These are phyloP conservation scores for Probaryconus sp. DNA, from an alignment of 1,140 invertebrate genomes.

Conservation along the genomic window DNA sequence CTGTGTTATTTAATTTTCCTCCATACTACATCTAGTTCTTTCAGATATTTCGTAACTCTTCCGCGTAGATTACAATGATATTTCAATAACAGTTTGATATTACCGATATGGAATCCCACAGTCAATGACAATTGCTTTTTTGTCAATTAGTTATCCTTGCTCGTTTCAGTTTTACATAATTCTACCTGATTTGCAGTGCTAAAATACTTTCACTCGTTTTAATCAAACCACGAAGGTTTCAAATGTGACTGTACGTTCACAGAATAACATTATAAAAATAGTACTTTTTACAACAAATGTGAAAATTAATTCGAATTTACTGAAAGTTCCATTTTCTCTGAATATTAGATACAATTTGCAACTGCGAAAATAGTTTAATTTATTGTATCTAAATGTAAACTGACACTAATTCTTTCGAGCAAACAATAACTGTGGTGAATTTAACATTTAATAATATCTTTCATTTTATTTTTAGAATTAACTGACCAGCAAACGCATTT, in stretches of 20 bases:
- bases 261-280: no score
- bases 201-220: slow-evolving; percentile 45
- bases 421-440: no score
- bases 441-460: no score
- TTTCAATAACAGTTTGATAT: slow-evolving; percentile 24
- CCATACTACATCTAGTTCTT: slow-evolving; percentile 6
- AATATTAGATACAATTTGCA: no score
- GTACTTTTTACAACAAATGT: no score
- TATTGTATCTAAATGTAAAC: no score
- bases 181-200: slow-evolving; percentile 25
- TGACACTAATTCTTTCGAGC: no score
- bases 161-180: slow-evolving; percentile 30
- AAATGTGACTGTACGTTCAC: no score
- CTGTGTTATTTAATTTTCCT: slow-evolving; percentile 13
- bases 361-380: no score
- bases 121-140: slow-evolving; percentile 29
- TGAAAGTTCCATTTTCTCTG: no score
- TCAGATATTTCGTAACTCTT: slow-evolving; percentile 25
- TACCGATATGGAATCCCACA: slow-evolving; percentile 28
- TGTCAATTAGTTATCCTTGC: slow-evolving; percentile 31
- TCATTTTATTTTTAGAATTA: slow-evolving; percentile 30
- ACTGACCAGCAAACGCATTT: slow-evolving; percentile 14
- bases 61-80: slow-evolving; percentile 22
- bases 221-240: no score
- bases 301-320: no score